Base-by-base conservation (phyloP, 2,113 vertebrate species). In the Syngnathus floridae region DNA sequence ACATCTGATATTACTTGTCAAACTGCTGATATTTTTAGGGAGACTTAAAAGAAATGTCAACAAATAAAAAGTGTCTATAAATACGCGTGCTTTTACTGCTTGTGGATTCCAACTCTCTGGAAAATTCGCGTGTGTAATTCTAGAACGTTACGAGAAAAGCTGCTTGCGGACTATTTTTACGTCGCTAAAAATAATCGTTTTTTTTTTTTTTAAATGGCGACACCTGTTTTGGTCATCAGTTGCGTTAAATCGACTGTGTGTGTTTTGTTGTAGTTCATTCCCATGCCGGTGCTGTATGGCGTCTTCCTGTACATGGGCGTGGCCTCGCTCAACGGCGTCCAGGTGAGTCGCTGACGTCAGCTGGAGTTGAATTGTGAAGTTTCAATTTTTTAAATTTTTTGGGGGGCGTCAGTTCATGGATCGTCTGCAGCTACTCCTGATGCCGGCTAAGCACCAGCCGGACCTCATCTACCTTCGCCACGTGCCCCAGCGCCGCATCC, bases 391-490 rank as follows among this genome's bases (percentile, higher is more conserved):
- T 3, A 31, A 31, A 16, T 43, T 13, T 31, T 3, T 7, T 48
- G 22, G 22, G 22, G 22, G 49, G n/a, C 7, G 0, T 54, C 71
- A 99, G 97, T 98, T 99, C 87, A 98, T 99, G 96, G 96, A 99
- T 74, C 95, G 97, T 6, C 87, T 99, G 76, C 91, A 95, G 88
- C 89, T 99, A 86, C 93, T 98, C 46, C 81, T 99, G 80, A 99
- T 99, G 97, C 97, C 97, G 12, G 91, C 95, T 11, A 98, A 99
- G 74, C 97, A 99, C 83, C 97, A 99, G 78, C 97, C 96, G 0
- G 97, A 99, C 84, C 93, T 98, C 2, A 97, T 99, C 88, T 99
- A 99, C 89, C 90, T 99, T 86, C 93, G 97, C 0, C 95, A 99
- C 0, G 95, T 99, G 9, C 97, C 97, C 0, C 93, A 98, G 73